Evolutionary conservation across 1,140 invertebrate species (phyloP).

Genomic region (Neodiprion lecontei): DNA sequence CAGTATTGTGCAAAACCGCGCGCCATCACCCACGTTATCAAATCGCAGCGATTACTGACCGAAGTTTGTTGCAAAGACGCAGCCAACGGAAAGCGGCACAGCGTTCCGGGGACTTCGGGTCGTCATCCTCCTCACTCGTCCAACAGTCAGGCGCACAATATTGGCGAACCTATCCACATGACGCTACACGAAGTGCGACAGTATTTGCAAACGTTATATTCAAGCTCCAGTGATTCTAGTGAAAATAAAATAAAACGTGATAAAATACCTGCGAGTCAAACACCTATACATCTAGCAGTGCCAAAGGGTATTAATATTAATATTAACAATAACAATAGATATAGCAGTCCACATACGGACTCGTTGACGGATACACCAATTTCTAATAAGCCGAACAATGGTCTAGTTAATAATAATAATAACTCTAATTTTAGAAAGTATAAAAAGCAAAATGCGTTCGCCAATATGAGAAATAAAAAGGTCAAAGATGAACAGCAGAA

Average conservation of each 20-base stretch:
- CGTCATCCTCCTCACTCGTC: conserved; percentile 36
- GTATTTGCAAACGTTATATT: conserved; percentile 80
- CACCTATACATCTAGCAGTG: conserved; percentile 47
- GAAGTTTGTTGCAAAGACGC: conserved; percentile 65
- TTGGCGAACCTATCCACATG: conserved; percentile 81
- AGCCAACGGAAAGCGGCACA: conserved; percentile 64
- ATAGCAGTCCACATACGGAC: conserved; percentile 57
- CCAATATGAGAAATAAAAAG: conserved; percentile 71
- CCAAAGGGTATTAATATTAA: conserved; percentile 56
- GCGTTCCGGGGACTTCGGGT: conserved; percentile 63
- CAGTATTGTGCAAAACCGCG: conserved; percentile 58
- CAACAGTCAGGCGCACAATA: conserved; percentile 50
- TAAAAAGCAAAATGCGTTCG: conserved; percentile 67
- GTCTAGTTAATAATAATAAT: conserved; percentile 52
- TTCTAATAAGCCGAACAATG: conserved; percentile 55
- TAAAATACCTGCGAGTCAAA: conserved; percentile 40
- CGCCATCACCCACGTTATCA: conserved; percentile 54
- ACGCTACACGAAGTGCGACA: conserved; percentile 85
- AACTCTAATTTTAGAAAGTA: conserved; percentile 63
- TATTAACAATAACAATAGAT: conserved; percentile 60
- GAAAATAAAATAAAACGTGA: conserved; percentile 62
- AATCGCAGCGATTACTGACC: conserved; percentile 56
- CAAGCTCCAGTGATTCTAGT: conserved; percentile 69
- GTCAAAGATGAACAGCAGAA: conserved; percentile 65
- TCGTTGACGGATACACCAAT: conserved; percentile 56